phyloP scores from a whole-genome alignment of 2,888 invertebrate genomes.

The Pachydiplax longipennis region DNA sequence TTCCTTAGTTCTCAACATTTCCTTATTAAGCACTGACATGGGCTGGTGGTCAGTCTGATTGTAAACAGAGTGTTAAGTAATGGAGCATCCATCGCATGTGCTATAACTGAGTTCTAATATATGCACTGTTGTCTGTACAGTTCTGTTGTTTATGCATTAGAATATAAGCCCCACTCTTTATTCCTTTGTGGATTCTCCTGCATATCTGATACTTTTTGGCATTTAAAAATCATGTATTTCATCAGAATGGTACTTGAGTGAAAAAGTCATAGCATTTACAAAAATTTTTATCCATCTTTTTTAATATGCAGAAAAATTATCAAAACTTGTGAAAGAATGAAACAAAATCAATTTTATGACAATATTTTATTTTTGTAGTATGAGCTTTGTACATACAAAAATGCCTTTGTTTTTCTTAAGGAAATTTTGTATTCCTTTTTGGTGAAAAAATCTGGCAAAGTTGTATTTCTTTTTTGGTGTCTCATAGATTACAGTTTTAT shows the following conservation, averaged over 20 bases:
- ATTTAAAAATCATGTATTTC: conserved; percentile 30
- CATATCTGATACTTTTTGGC: conserved; percentile 38
- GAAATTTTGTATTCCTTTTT: conserved; percentile 44
- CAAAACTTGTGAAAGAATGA: conserved; percentile 39
- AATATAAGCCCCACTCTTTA: conserved; percentile 38
- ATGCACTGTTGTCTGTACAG: conserved; percentile 45
- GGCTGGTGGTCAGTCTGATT: conserved; percentile 44
- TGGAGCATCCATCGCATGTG: conserved; percentile 45
- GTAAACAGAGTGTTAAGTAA: conserved; percentile 44
- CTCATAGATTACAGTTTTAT: conserved; percentile 38
- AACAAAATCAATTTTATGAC: conserved; percentile 45
- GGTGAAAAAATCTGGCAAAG: conserved; percentile 33
- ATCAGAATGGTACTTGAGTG: conserved; percentile 31
- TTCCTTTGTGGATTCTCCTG: conserved; percentile 44
- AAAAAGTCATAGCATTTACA: conserved; percentile 34
- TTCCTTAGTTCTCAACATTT: conserved; percentile 24
- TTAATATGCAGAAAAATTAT: conserved; percentile 35
- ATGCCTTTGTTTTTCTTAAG: conserved; percentile 39
- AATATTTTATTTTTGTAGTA: conserved; percentile 48
- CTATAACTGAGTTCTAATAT: conserved; percentile 45
- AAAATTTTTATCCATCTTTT: conserved; percentile 44
- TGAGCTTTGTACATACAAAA: conserved; percentile 47
- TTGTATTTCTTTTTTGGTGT: conserved; percentile 43
- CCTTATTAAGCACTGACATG: conserved; percentile 28
- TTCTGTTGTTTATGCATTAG: conserved; percentile 44